Evolutionary conservation across 1,140 invertebrate species (phyloP), one percentile per base, ranked within the genome.

Genomic region (Apis cerana): DNA sequence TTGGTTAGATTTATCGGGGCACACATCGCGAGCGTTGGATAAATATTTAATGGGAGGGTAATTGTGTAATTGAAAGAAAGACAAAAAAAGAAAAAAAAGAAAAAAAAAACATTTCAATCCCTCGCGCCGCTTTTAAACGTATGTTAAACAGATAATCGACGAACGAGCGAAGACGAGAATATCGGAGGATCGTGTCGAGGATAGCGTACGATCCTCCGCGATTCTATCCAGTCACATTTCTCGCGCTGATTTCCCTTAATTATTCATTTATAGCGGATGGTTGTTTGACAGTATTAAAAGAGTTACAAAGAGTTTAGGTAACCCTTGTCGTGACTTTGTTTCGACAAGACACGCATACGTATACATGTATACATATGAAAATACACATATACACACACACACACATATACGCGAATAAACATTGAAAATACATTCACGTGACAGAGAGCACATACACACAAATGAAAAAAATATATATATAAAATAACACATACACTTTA

Each of bases 281-380:
- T 75, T 77, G 33, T 43, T 88, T 80, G 88, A 88, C 88, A 89
- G 88, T 89, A 89, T 89, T 89, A 89, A 88, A 86, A 88, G 82
- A 82, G 85, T 89, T 89, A 86, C 88, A 88, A 89, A 89, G 88
- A 89, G 83, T 89, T 61, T 88, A 89, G 86, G 84, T 81, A 77
- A 81, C 78, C 81, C 76, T 43, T 85, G 77, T 83, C 77, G 84
- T 78, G 83, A 72, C 5, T 43, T 83, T 78, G 67, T 88, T 83
- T 43, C 83, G 27, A 80, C 59, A n/a, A 67, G 33, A 75, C 48
- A 64, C 80, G 62, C 33, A 23, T 33, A 56, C 21, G 15, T 58
- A 56, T 50, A 62, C 33, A 54, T 33, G 71, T 56, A 84, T 70
- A 75, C 21, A 74, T 4, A 19, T 15, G 23, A 23, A 23, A 65